These are phyloP conservation scores for Gorilla gorilla DNA, from an alignment of 2,113 vertebrate species.

Conservation along the genomic window DNA sequence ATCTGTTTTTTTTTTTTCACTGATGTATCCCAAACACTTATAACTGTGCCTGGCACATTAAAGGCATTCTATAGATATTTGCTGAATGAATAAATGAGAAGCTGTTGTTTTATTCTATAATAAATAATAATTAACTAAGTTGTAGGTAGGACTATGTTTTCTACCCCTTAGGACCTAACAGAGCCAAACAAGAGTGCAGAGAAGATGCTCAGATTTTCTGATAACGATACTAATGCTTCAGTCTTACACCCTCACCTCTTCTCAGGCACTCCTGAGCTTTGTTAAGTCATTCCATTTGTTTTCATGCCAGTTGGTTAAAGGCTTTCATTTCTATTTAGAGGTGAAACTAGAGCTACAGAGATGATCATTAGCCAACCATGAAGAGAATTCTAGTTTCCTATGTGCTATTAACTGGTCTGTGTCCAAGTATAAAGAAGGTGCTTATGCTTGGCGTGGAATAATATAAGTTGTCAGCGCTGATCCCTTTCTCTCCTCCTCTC, in stretches of 20 bases:
- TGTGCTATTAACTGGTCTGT: neutral
- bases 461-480: fast-evolving
- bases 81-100: neutral
- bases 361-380: neutral
- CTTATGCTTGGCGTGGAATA: neutral
- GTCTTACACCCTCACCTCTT: neutral
- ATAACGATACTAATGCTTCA: neutral
- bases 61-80: neutral
- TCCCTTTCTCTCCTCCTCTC: neutral
- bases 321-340: neutral
- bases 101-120: neutral
- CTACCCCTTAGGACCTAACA: neutral
- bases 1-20: neutral
- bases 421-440: neutral
- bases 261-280: neutral
- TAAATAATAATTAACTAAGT: neutral
- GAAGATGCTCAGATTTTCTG: neutral
- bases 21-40: neutral
- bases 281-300: neutral
- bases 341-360: neutral
- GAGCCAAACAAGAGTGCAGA: neutral
- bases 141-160: neutral
- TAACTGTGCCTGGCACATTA: neutral
- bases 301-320: neutral
- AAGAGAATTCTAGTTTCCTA: neutral